These are phyloP conservation scores for Stomorhina lunata DNA, from an alignment of 2,888 invertebrate species.

Conservation along the genomic window DNA sequence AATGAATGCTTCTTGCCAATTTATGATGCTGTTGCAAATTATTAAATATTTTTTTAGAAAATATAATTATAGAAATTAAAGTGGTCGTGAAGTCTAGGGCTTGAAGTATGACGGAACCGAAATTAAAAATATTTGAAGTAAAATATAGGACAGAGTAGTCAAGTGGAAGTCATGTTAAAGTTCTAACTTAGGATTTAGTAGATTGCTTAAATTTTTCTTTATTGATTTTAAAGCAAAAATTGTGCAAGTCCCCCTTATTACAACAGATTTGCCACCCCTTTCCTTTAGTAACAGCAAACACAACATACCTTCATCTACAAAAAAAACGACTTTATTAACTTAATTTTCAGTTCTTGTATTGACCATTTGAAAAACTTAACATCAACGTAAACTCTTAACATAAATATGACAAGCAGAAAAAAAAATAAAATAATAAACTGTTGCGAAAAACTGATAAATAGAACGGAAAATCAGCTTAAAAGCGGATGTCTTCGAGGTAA, in stretches of 20 bases:
- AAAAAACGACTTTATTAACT: constrained; percentile 38
- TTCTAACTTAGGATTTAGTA: too few relatives aligned
- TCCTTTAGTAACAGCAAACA: not conserved
- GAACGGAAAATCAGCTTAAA: constrained; percentile 67
- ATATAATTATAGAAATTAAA: too few relatives aligned
- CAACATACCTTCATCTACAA: not conserved
- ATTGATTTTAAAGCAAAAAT: too few relatives aligned
- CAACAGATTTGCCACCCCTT: not conserved
- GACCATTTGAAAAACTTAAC: constrained; percentile 29
- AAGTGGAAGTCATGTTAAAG: too few relatives aligned
- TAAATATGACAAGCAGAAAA: constrained; percentile 8
- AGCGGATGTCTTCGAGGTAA: constrained; percentile 74
- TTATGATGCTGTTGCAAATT: too few relatives aligned
- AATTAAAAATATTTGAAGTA: too few relatives aligned
- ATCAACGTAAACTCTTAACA: not conserved
- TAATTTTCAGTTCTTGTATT: constrained; percentile 24
- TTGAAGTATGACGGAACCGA: too few relatives aligned
- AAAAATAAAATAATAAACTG: constrained; percentile 38
- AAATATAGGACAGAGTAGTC: too few relatives aligned
- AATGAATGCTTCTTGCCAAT: too few relatives aligned
- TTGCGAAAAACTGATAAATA: constrained; percentile 62
- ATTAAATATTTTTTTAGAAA: too few relatives aligned
- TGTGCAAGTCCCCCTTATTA: not conserved
- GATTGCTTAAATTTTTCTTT: too few relatives aligned
- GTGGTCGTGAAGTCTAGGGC: too few relatives aligned